These are phyloP conservation scores for Patella pellucida DNA, from an alignment of 2,888 invertebrate species.

Conservation along the genomic window DNA sequence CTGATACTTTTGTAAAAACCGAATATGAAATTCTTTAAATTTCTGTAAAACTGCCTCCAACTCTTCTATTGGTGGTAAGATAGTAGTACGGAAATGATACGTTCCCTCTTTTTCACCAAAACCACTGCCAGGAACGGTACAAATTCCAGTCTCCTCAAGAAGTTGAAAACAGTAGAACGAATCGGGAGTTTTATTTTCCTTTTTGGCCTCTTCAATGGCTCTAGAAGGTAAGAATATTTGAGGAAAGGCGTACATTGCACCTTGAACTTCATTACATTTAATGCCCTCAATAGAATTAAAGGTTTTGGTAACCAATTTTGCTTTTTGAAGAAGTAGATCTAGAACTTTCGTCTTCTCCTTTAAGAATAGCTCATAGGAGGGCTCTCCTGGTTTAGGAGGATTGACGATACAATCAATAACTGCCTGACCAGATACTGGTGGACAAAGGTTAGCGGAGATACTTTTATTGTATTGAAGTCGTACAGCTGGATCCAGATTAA, in stretches of 20 bases:
- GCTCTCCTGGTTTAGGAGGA: conserved; percentile 87
- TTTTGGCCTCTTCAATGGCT: conserved; percentile 87
- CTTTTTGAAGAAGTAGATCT: conserved; percentile 82
- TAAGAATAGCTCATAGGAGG: conserved; percentile 75
- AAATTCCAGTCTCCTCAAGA: conserved; percentile 90
- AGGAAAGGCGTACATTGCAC: conserved; percentile 99
- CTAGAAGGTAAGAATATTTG: conserved; percentile 84
- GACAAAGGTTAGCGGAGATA: conserved; percentile 94
- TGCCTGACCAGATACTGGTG: conserved; percentile 88
- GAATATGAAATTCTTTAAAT: conserved; percentile 86
- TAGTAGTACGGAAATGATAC: conserved; percentile 95
- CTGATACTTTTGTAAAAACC: conserved; percentile 81
- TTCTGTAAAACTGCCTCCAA: conserved; percentile 85
- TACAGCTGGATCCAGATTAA: conserved; percentile 87
- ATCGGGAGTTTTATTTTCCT: conserved; percentile 79
- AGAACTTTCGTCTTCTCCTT: conserved; percentile 82
- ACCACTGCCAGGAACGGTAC: conserved; percentile 89
- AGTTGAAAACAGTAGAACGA: conserved; percentile 93
- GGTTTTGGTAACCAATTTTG: conserved; percentile 86
- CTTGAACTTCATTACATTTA: conserved; percentile 86
- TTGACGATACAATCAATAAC: conserved; percentile 91
- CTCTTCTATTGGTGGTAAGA: conserved; percentile 88
- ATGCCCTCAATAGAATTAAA: conserved; percentile 93
- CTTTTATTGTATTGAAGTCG: conserved; percentile 75
- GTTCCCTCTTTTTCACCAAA: conserved; percentile 96